Base-by-base conservation (phyloP, 1,140 invertebrate genomes). In the Bombus superbus region DNA sequence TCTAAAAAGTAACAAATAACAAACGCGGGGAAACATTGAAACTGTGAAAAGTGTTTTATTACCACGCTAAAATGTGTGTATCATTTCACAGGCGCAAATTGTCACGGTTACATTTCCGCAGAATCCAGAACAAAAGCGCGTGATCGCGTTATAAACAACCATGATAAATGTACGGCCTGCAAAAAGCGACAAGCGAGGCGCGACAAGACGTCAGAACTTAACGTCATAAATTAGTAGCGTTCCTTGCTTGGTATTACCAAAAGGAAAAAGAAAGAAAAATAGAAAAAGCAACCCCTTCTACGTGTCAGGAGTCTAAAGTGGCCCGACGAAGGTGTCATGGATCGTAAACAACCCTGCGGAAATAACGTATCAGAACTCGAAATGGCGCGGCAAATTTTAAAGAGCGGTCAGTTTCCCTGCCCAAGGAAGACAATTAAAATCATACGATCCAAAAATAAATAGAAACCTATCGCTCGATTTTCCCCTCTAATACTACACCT, bases 341-440 rank as follows among this genome's bases (percentile, higher is more conserved):
- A 89, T 91, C 81, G 83, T 90, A 88, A 88, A 91, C 84, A 88
- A 35, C 72, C 40, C 77, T 35, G 38, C 71, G 75, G 79, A 83
- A 86, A 79, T 75, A 13, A 18, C 72, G 32, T 28, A 42, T 6
- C 13, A n/a, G 25, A 73, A 62, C 28, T n/a, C 53, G 40, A 42
- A n/a, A 35, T 28, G n/a, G 11, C 44, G 11, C 44, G 28, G 47
- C 77, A 77, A 85, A 85, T 85, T 73, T 80, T 32, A 38, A 15
- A 62, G 53, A 22, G 25, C 28, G 57, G 32, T 25, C 57, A 32
- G 18, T 15, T 25, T 25, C 10, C 22, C 18, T 6, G 3, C 9
- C 9, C 8, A 10, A 25, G 4, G 3, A 28, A 5, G 28, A 11
- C 44, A 44, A 83, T 57, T 77, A n/a, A n/a, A 47, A 25, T 64